Base-by-base conservation (phyloP, 2,113 vertebrate species). In the Calidris pugnax region DNA sequence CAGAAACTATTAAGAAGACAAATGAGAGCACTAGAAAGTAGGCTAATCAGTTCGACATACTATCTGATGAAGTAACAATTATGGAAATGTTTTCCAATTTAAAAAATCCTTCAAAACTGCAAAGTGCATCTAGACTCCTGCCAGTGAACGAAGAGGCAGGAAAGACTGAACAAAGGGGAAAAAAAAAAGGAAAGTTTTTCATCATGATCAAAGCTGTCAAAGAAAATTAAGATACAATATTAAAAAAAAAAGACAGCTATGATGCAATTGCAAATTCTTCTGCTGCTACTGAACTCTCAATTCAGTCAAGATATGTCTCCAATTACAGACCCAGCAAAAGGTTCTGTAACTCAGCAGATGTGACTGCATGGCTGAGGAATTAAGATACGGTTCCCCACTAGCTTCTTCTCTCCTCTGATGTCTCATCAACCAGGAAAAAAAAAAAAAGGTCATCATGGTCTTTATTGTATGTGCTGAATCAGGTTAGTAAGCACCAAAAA, bases 271-370 rank as follows among this genome's bases (percentile, higher is more conserved):
- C n/a, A 78, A 82, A 94, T 89, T 14, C 71, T 66, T 82, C 55
- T 63, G 62, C 41, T 86, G 73, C 73, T 92, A 47, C 62, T 69
- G 73, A 97, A 94, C 33, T 85, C 62, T 90, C 77, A 62, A 32
- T 37, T 41, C 55, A 75, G 85, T 85, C 69, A 63, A 89, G 97
- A 82, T 51, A 39, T 22, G 27, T 48, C 74, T 74, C 66, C 86
- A 95, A 6, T 84, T 56, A 85, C 12, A 94, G 23, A 59, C 19
- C 17, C 48, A 81, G 59, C n/a, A 85, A 87, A 79, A 66, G 37
- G 45, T 41, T 84, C 59, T 74, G 10, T 35, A 80, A 68, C 50
- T 43, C 18, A 77, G 26, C 45, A 85, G 43, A 80, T 84, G 51
- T 67, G 51, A 73, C 41, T 62, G 39, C 14, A 57, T 15, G 14